phyloP scores from a whole-genome alignment of 2,888 invertebrate genomes.

The Sphaerophoria taeniata region DNA sequence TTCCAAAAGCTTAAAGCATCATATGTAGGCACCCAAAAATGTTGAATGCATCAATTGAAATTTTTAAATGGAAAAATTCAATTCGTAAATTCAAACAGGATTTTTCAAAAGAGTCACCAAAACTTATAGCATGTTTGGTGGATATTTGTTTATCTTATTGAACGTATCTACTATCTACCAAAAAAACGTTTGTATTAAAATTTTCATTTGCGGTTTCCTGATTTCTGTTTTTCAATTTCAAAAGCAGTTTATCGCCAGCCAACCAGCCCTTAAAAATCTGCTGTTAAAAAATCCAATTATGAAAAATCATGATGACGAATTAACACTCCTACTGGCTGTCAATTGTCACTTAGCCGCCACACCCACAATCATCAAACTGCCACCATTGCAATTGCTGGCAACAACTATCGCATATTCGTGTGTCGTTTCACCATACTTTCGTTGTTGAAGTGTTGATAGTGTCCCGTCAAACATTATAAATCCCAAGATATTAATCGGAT shows the following conservation, averaged over 20 bases:
- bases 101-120: no score
- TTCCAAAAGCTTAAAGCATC: no score
- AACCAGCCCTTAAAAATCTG: constrained; percentile 35
- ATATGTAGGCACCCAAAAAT: no score
- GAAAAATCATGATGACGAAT: constrained; percentile 69
- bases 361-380: constrained; percentile 24
- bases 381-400: background rate
- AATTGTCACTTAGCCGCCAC: constrained; percentile 42
- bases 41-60: no score
- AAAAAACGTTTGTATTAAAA: background rate
- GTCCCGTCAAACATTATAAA: constrained; percentile 54
- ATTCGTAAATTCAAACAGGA: no score
- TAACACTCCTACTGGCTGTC: constrained; percentile 63
- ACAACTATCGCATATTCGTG: no score
- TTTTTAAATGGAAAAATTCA: no score
- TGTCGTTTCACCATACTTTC: background rate
- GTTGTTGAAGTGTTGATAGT: constrained; percentile 2
- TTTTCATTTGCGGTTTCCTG: constrained; percentile 21
- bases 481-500: constrained; percentile 71
- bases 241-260: constrained; percentile 43
- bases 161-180: no score
- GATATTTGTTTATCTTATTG: no score
- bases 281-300: constrained; percentile 65
- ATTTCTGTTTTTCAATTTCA: constrained; percentile 30
- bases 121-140: no score